A percentile compares a stretch with the other conserved stretches of the same genome.
Conservation (phyloP, 2,888 invertebrate species). For the Eupithecia pulchellata region DNA sequence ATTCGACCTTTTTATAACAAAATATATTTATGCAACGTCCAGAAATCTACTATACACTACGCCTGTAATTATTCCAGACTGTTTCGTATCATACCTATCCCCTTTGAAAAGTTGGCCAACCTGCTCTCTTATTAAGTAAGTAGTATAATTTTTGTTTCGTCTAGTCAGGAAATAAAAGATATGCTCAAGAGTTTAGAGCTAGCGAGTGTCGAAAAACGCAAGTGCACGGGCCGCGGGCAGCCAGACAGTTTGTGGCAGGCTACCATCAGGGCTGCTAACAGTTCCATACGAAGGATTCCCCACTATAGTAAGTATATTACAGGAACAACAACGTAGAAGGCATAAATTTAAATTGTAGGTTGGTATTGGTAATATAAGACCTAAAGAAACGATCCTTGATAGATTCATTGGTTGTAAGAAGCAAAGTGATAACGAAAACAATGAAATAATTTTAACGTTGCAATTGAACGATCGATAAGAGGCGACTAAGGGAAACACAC, state of each 20-base stretch:
- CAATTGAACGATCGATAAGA: too few species aligned
- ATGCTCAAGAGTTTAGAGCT: slow-evolving; percentile 66
- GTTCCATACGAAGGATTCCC: slow-evolving; percentile 65
- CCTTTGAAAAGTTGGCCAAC: too few species aligned
- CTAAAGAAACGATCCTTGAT: too few species aligned
- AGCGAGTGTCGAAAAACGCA: slow-evolving; percentile 50
- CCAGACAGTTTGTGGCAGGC: slow-evolving; percentile 63
- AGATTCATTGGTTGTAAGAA: too few species aligned
- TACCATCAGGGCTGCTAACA: slow-evolving; percentile 59
- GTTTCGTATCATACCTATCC: not conserved
- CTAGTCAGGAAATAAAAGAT: slow-evolving; percentile 61
- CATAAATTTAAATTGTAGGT: too few species aligned
- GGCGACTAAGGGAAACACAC: too few species aligned
- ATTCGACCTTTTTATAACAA: too few species aligned
- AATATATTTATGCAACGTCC: too few species aligned
- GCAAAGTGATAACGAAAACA: too few species aligned
- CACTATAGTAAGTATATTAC: slow-evolving; percentile 68
- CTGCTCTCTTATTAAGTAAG: not conserved
- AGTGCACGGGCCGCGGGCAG: slow-evolving; percentile 71
- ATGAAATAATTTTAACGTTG: too few species aligned
- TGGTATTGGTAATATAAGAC: too few species aligned
- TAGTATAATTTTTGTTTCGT: slow-evolving; percentile 8
- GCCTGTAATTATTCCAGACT: not conserved
- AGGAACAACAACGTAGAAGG: too few species aligned
- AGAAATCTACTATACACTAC: not conserved